A percentile compares a stretch with the other conserved stretches of the same genome.
phyloP scores from a whole-genome alignment of 2,113 vertebrate genomes.

The Megaceryle torquata region DNA sequence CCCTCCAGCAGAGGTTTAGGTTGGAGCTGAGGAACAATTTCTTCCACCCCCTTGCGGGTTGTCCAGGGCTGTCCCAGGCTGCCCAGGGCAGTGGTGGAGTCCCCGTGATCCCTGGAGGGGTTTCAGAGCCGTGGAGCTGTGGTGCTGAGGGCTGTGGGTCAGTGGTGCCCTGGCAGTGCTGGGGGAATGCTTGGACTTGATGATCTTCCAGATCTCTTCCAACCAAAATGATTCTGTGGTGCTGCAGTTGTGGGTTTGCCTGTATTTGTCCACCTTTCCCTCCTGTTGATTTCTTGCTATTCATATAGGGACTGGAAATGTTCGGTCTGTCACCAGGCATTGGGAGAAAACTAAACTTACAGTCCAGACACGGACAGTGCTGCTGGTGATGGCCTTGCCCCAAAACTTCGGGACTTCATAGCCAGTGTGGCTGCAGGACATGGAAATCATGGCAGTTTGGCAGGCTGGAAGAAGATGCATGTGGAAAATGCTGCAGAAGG shows the following conservation, averaged over 20 bases:
- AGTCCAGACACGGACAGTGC: rapidly evolving
- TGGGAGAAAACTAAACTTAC: background rate
- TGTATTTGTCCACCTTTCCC: background rate
- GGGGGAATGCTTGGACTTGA: background rate
- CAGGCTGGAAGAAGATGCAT: background rate
- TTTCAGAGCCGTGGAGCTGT: background rate
- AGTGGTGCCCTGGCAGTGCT: background rate
- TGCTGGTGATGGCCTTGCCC: background rate
- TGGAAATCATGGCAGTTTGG: background rate
- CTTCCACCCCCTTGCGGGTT: background rate
- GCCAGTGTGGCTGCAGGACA: background rate
- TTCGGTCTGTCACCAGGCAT: background rate
- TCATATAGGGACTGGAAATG: background rate
- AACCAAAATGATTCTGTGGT: background rate
- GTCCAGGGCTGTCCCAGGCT: background rate
- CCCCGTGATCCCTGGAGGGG: background rate
- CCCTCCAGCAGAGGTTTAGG: background rate
- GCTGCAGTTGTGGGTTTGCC: background rate
- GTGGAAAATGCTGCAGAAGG: background rate
- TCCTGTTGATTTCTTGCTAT: background rate
- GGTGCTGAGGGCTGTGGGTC: background rate
- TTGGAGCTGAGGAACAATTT: background rate
- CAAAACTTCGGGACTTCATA: rapidly evolving
- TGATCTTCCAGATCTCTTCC: background rate
- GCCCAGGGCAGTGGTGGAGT: background rate